Conservation (phyloP, 2,113 vertebrate species). For the Mastomys natalensis region DNA sequence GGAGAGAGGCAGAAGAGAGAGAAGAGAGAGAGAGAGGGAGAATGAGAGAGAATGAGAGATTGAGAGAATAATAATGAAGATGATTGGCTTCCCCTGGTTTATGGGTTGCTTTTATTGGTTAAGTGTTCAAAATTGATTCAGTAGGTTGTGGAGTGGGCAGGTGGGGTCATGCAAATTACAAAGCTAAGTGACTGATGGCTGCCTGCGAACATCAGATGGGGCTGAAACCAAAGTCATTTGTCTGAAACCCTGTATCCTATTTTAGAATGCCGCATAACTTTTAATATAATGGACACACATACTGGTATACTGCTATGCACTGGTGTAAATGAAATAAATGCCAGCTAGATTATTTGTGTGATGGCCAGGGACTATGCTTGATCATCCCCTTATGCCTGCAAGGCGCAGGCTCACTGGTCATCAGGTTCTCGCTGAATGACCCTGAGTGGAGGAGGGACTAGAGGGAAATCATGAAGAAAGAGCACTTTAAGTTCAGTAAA, state of each 20-base stretch:
- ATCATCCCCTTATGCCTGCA: background rate
- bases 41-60: no score
- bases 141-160: background rate
- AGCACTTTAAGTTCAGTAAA: background rate
- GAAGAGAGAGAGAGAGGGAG: background rate
- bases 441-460: background rate
- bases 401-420: background rate
- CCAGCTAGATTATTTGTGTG: background rate
- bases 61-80: no score
- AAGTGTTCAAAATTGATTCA: background rate
- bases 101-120: background rate
- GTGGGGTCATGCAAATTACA: background rate
- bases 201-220: background rate
- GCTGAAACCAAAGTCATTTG: conserved; percentile 24
- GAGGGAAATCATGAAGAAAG: background rate
- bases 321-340: background rate
- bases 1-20: background rate
- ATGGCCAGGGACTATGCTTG: background rate
- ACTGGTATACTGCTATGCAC: background rate
- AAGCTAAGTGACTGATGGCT: background rate
- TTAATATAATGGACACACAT: background rate
- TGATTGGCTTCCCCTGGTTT: background rate
- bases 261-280: background rate
- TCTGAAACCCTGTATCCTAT: background rate
- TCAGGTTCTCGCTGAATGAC: background rate